Percentiles rank a stretch among this genome's conserved stretches.
phyloP scores from a whole-genome alignment of 2,113 vertebrate genomes.

The Clinocottus analis region DNA sequence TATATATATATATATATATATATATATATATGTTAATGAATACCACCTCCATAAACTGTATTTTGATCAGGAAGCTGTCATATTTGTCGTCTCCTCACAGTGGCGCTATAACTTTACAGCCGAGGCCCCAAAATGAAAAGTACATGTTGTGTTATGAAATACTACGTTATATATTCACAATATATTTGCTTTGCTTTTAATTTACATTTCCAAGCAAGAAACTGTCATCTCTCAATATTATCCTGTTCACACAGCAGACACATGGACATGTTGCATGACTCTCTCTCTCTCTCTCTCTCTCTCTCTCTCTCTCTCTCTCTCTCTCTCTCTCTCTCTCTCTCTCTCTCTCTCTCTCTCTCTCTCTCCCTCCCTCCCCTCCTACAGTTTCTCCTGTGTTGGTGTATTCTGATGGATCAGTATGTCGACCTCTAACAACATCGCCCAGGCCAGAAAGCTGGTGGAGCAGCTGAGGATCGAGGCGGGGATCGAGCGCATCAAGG shows the following conservation, averaged over 20 bases:
- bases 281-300: no score
- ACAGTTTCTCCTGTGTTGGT: slow-evolving; percentile 73
- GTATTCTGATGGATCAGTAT: slow-evolving; percentile 86
- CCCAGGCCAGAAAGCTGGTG: slow-evolving; percentile 96
- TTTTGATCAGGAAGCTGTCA: no score
- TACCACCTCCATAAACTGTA: no score
- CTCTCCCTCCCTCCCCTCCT: background rate
- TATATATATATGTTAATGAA: no score
- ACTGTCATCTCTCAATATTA: background rate
- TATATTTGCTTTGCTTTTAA: background rate
- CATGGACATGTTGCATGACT: background rate
- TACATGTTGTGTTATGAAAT: background rate
- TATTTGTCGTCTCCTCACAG: no score
- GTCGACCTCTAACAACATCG: slow-evolving; percentile 96
- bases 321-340: slow-evolving; percentile 3
- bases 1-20: no score
- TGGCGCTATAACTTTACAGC: no score
- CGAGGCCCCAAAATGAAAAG: no score
- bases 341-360: background rate
- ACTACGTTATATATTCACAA: background rate
- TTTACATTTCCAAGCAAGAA: background rate
- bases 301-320: background rate
- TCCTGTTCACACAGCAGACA: background rate
- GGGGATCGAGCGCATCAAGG: slow-evolving; percentile 95
- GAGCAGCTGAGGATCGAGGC: slow-evolving; percentile 97